Conservation (phyloP, 2,888 invertebrate genomes). For the Tinea pellionella region DNA sequence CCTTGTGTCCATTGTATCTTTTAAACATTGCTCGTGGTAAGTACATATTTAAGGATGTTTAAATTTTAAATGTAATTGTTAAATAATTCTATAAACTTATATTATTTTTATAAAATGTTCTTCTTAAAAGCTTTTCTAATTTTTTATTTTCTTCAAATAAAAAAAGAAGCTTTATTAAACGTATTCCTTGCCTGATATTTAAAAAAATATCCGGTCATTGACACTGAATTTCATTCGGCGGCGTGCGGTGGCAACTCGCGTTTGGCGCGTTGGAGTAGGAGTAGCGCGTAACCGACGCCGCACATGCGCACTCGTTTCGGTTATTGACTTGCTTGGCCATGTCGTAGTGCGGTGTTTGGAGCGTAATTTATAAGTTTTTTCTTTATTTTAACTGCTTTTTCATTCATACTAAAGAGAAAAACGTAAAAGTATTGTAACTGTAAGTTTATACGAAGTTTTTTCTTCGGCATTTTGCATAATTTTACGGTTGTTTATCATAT, state of each 20-base stretch:
- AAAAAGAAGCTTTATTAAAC: too few species aligned
- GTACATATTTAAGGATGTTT: too few species aligned
- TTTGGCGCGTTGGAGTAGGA: neutral
- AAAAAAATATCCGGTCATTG: neutral
- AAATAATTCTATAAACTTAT: too few species aligned
- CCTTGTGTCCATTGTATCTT: too few species aligned
- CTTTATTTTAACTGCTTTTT: neutral
- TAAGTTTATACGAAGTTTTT: neutral
- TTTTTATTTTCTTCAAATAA: too few species aligned
- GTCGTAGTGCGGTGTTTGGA: neutral
- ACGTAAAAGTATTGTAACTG: neutral
- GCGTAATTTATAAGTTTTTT: neutral
- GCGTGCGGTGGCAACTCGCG: neutral
- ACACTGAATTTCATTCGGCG: neutral
- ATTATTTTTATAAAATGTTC: too few species aligned
- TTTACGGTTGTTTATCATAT: neutral
- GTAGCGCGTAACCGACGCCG: conserved; percentile 1
- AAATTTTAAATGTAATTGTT: too few species aligned
- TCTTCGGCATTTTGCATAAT: neutral
- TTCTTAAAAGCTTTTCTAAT: too few species aligned
- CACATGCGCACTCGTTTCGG: neutral
- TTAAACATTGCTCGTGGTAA: too few species aligned
- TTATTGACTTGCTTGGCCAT: neutral
- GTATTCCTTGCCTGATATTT: neutral
- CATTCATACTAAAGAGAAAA: neutral